A percentile compares a stretch with the other conserved stretches of the same genome.
phyloP scores from a whole-genome alignment of 2,888 invertebrate species.

The Metacarcinus magister region DNA sequence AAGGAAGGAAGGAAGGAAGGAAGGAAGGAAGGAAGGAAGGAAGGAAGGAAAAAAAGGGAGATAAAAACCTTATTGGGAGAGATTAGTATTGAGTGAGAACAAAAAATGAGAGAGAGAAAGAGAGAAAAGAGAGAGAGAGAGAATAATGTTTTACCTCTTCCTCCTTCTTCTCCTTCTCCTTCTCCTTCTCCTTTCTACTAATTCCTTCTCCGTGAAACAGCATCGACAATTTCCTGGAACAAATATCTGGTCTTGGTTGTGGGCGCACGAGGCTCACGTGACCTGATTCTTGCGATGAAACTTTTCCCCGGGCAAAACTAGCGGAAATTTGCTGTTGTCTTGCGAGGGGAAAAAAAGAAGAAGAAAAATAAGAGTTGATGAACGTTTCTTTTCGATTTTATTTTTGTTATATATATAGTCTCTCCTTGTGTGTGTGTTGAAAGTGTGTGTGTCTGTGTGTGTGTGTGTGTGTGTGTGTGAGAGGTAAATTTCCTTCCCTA shows the following conservation, averaged over 20 bases:
- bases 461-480: conserved; percentile 4
- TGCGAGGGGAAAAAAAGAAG: background rate
- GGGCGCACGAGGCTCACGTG: too few species aligned
- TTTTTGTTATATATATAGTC: background rate
- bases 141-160: background rate
- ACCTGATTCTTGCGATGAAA: too few species aligned
- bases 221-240: background rate
- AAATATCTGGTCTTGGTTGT: too few species aligned
- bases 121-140: background rate
- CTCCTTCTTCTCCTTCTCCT: background rate
- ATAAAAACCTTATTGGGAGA: background rate
- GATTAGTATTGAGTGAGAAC: background rate
- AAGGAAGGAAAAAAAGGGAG: background rate
- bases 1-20: background rate
- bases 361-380: background rate
- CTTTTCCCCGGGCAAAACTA: background rate
- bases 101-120: too few species aligned
- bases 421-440: background rate
- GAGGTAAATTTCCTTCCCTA: too few species aligned
- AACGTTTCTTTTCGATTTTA: background rate
- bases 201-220: background rate
- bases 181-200: background rate
- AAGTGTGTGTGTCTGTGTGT: background rate
- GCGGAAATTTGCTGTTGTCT: background rate
- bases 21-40: background rate